phyloP scores from a whole-genome alignment of 2,113 vertebrate genomes.

The Aptenodytes patagonicus region DNA sequence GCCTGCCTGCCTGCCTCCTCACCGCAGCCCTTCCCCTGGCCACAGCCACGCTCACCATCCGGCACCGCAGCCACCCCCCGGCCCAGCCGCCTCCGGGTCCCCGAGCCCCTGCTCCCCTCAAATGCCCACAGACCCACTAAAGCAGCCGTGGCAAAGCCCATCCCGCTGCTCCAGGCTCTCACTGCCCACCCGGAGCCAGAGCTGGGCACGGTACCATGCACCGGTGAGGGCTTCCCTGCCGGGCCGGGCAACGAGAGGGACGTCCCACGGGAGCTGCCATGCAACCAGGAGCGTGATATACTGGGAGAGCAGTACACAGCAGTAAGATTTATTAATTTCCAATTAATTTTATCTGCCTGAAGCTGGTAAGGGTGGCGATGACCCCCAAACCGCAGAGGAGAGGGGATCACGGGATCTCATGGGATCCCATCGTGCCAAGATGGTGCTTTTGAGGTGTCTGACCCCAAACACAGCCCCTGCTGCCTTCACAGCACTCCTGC shows the following conservation, averaged over 20 bases:
- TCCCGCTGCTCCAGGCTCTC: too few relatives aligned
- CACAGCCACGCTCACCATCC: rapidly evolving
- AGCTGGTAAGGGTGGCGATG: neutral
- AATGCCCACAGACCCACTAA: neutral
- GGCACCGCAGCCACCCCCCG: neutral
- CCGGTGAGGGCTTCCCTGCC: neutral
- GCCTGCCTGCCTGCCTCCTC: neutral
- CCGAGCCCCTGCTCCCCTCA: neutral
- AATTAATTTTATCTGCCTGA: neutral
- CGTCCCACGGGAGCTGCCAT: neutral
- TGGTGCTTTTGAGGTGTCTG: neutral
- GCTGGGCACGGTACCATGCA: neutral
- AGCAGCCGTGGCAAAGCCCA: neutral
- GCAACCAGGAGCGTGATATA: neutral
- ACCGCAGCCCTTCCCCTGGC: neutral
- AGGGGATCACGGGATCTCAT: neutral
- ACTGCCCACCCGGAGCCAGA: neutral
- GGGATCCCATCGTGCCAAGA: neutral
- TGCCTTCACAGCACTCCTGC: neutral
- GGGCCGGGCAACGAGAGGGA: neutral
- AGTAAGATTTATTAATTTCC: neutral
- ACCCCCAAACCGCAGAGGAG: neutral
- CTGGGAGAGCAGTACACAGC: neutral
- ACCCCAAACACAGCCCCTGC: neutral
- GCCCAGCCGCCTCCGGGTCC: neutral